Evolutionary conservation across 2,113 vertebrate species (phyloP), one percentile per base, ranked within the genome.

Genomic region (Siniperca chuatsi): DNA sequence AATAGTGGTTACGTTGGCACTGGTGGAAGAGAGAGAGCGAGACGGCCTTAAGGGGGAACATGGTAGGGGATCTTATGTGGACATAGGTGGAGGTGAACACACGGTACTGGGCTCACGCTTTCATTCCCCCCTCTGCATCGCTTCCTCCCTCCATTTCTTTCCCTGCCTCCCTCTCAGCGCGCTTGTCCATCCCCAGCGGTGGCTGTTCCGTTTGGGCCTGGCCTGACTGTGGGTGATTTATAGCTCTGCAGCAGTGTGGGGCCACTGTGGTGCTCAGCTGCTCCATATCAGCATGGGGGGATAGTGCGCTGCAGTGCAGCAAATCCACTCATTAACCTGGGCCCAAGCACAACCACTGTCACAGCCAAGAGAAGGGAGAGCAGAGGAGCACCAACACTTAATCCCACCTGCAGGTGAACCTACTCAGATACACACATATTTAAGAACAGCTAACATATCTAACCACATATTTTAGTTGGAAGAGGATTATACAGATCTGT

Each of bases 321-420:
- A 96, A 94, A 95, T 92, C 91, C 94, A 93, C 93, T 96, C 92
- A 94, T 95, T 96, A 96, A 95, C 94, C 94, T 92, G 82, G 84
- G 81, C 81, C 90, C 79, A 67, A 46, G 81, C 85, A 78, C 74
- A 85, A 92, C 90, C 85, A 77, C 89, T 81, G 92, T 89, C 79
- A 52, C 67, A 80, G 87, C 89, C 90, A 92, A 85, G 46, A 87
- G 62, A 15, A 52, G 74, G 80, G 68, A 71, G 77, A 80, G 70
- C 65, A 55, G 48, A 90, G 87, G 83, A 82, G 80, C 61, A 55
- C 71, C 67, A 79, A 78, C 78, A 82, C 80, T 69, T 81, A 60
- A 29, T 89, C 85, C 81, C 75, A 87, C 67, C 85, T 86, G 73
- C 86, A 85, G 79, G 80, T 79, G 68, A 86, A 87, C 76, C 71